Evolutionary conservation across 2,113 vertebrate genomes (phyloP).

Genomic region (Oxyura jamaicensis): DNA sequence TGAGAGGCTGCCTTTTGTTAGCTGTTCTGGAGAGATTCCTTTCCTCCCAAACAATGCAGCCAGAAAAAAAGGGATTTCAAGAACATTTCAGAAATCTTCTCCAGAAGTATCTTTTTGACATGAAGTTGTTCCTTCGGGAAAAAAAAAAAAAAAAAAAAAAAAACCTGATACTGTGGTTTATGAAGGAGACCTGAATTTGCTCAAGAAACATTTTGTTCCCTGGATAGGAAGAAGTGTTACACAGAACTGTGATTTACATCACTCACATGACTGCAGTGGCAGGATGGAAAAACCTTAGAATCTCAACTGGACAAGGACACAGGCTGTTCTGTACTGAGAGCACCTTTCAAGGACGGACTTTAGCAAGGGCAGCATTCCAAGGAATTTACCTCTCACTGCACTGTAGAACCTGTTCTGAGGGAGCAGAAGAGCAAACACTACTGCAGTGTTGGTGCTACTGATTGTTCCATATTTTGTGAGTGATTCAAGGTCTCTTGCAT

Average conservation of each 20-base stretch:
- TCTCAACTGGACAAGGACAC: background rate
- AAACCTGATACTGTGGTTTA: background rate
- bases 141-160: background rate
- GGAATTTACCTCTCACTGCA: background rate
- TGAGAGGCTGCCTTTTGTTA: background rate
- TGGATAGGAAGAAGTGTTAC: conserved; percentile 30
- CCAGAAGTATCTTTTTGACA: background rate
- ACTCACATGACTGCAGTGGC: conserved; percentile 16
- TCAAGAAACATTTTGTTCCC: background rate
- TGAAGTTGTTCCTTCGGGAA: background rate
- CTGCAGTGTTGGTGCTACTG: background rate
- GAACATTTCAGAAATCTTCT: background rate
- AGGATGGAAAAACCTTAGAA: conserved; percentile 2
- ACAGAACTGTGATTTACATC: conserved; percentile 28
- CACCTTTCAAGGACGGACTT: background rate
- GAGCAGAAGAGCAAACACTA: background rate
- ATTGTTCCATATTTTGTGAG: background rate
- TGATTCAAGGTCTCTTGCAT: background rate
- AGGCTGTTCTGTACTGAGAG: background rate
- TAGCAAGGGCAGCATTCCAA: background rate
- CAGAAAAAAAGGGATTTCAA: accelerated
- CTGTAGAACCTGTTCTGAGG: background rate
- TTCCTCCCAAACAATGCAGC: background rate
- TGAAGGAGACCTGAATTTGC: background rate
- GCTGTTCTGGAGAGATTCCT: background rate